Conservation (phyloP, 2,797 vertebrate species). For the Bovichtus variegatus region DNA sequence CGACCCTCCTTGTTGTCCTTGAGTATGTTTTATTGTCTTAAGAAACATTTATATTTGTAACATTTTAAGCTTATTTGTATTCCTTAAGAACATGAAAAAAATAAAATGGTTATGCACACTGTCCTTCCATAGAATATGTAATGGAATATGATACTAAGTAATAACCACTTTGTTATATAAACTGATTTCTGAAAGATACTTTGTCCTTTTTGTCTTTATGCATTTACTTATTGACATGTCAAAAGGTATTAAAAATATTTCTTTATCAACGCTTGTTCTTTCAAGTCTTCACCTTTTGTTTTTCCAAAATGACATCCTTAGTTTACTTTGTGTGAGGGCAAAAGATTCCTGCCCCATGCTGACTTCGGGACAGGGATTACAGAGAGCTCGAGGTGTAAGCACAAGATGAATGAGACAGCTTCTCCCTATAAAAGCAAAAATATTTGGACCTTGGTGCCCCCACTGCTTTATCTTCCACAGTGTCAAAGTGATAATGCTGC, state of each 20-base stretch:
- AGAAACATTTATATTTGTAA: conserved; percentile 88
- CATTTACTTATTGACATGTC: background rate
- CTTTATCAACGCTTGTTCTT: background rate
- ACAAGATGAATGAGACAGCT: conserved; percentile 74
- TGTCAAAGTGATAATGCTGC: conserved; percentile 76
- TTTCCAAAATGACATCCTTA: conserved; percentile 23
- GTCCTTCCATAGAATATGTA: conserved; percentile 78
- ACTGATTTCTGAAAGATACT: conserved; percentile 70
- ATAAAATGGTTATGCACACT: conserved; percentile 78
- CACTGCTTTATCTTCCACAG: conserved; percentile 69
- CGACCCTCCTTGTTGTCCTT: conserved; percentile 73
- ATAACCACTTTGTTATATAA: conserved; percentile 87
- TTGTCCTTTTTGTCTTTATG: conserved; percentile 37
- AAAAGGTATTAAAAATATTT: background rate
- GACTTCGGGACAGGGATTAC: conserved; percentile 72
- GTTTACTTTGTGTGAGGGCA: conserved; percentile 38
- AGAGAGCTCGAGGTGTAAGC: conserved; percentile 60
- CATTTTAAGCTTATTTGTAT: conserved; percentile 85
- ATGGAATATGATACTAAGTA: conserved; percentile 82
- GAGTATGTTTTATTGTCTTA: conserved; percentile 79
- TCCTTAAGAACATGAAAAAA: conserved; percentile 68
- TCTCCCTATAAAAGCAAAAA: conserved; percentile 69
- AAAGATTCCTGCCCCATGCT: conserved; percentile 49
- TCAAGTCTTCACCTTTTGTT: conserved; percentile 26
- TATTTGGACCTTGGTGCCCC: conserved; percentile 71